phyloP scores from a whole-genome alignment of 2,113 vertebrate species.

The Hippotragus niger region DNA sequence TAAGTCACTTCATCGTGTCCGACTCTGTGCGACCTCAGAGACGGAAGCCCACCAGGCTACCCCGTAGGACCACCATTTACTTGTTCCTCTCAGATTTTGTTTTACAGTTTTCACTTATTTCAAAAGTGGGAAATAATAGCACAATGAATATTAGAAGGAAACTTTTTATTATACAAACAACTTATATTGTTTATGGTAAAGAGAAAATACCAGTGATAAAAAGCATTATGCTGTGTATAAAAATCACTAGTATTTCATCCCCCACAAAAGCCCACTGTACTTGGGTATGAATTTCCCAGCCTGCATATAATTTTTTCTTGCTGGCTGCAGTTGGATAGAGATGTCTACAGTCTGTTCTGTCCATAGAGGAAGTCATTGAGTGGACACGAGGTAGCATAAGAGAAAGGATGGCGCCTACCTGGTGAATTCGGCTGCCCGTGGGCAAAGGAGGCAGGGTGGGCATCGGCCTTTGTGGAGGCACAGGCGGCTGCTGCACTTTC shows the following conservation, averaged over 20 bases:
- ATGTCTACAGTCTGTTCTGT: neutral
- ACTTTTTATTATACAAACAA: neutral
- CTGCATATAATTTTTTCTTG: neutral
- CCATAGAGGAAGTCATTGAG: neutral
- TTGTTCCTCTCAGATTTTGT: neutral
- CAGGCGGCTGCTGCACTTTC: constrained; percentile 82
- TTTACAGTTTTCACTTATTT: neutral
- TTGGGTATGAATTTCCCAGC: neutral
- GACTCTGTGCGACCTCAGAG: too few relatives aligned
- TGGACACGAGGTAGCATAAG: neutral
- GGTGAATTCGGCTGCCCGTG: constrained; percentile 54
- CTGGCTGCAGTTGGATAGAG: neutral
- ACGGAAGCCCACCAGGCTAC: too few relatives aligned
- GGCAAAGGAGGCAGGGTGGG: constrained; percentile 56
- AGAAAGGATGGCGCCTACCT: constrained; percentile 66
- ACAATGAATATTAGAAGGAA: neutral
- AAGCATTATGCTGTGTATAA: neutral
- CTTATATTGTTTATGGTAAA: neutral
- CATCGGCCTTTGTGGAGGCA: constrained; percentile 83
- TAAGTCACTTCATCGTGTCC: too few relatives aligned
- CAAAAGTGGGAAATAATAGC: neutral
- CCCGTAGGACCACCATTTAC: neutral
- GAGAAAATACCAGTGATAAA: neutral
- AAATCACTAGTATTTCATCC: neutral
- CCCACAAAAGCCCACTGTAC: neutral